Conservation (phyloP, 2,113 vertebrate species). For the Cyprinus carpio region DNA sequence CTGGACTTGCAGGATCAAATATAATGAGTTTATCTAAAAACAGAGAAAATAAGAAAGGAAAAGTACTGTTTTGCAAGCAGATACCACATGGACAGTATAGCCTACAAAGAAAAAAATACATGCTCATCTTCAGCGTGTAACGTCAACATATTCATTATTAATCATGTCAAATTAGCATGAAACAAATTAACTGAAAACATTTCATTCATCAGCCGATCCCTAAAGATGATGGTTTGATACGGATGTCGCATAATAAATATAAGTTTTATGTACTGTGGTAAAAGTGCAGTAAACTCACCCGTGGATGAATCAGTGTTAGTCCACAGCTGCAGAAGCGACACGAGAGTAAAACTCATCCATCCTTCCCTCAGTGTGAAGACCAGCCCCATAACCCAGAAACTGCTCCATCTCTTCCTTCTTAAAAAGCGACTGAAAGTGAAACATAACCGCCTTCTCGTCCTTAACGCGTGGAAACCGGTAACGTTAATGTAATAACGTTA, state of each 20-base stretch:
- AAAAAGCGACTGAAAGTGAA: background rate
- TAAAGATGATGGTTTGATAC: background rate
- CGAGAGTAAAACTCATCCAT: background rate
- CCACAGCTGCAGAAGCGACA: background rate
- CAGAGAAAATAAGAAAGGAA: background rate
- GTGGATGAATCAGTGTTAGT: background rate
- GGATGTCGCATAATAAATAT: background rate
- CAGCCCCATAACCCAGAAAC: background rate
- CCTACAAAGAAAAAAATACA: background rate
- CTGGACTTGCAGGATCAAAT: too few relatives aligned
- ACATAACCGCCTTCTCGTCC: constrained; percentile 3
- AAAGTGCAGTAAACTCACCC: constrained; percentile 5
- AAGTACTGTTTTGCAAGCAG: background rate
- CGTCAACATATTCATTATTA: background rate
- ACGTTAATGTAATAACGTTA: too few relatives aligned
- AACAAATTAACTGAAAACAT: background rate
- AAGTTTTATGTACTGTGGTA: background rate
- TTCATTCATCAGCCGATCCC: background rate
- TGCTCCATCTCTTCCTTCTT: constrained; percentile 10
- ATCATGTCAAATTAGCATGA: background rate
- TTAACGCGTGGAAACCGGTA: background rate
- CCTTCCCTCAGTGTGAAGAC: background rate
- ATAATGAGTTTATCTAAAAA: background rate
- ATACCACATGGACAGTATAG: background rate
- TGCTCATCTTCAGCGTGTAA: background rate